These are phyloP conservation scores for Anticlea derivata DNA, from an alignment of 2,888 invertebrate species.

Conservation along the genomic window DNA sequence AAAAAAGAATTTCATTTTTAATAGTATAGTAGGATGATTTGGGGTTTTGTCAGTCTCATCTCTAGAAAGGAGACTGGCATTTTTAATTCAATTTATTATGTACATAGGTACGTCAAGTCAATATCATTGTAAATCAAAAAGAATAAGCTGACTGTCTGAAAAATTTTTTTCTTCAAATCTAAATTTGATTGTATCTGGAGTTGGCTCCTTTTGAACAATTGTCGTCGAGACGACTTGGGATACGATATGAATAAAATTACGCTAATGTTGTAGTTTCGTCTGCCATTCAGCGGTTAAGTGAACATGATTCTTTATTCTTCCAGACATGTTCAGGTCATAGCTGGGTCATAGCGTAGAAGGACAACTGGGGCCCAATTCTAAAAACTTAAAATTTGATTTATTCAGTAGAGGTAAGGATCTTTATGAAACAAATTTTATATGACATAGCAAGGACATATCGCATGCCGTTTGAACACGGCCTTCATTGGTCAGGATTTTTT, in stretches of 20 bases:
- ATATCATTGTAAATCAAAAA: constrained; percentile 3
- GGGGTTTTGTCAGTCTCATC: too few relatives aligned
- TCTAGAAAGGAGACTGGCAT: too few relatives aligned
- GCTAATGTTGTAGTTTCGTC: constrained; percentile 18
- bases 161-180: constrained; percentile 1
- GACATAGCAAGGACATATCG: too few relatives aligned
- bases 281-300: constrained; percentile 25
- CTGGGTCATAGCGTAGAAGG: not conserved
- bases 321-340: constrained; percentile 18
- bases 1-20: too few relatives aligned
- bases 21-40: too few relatives aligned
- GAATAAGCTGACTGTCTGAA: constrained; percentile 1
- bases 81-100: too few relatives aligned
- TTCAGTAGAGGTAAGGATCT: too few relatives aligned
- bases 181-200: constrained; percentile 12
- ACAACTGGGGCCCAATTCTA: not conserved
- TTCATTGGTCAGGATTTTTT: too few relatives aligned
- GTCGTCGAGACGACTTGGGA: constrained; percentile 17
- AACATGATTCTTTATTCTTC: constrained; percentile 27
- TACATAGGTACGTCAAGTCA: too few relatives aligned
- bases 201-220: constrained; percentile 15
- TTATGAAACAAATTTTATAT: too few relatives aligned
- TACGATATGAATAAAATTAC: constrained; percentile 28
- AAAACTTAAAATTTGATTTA: too few relatives aligned
- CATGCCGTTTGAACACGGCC: too few relatives aligned